Conservation (phyloP, 2,113 vertebrate genomes). For the Siniperca chuatsi region DNA sequence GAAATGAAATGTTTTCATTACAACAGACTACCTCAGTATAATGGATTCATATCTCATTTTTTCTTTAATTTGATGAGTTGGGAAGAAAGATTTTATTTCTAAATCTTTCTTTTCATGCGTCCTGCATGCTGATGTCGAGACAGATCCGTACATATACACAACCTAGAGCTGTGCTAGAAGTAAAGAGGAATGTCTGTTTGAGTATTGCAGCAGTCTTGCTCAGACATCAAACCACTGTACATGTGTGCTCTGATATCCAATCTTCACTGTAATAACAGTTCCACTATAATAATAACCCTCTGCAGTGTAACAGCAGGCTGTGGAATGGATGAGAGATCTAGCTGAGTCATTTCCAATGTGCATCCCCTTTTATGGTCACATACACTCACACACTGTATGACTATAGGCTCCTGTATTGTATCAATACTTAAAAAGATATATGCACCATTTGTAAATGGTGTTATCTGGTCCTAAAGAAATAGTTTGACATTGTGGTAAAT, state of each 20-base stretch:
- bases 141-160: neutral
- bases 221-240: slow-evolving; percentile 31
- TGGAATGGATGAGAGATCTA: slow-evolving; percentile 1
- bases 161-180: neutral
- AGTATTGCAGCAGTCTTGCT: slow-evolving; percentile 24
- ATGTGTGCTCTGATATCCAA: slow-evolving; percentile 33
- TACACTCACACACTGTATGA: neutral
- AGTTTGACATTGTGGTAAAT: neutral
- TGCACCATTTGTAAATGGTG: neutral
- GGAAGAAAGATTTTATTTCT: slow-evolving; percentile 3
- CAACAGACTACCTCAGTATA: neutral
- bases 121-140: neutral
- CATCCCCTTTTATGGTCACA: slow-evolving; percentile 9
- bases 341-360: slow-evolving; percentile 20
- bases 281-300: slow-evolving; percentile 39
- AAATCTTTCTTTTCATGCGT: slow-evolving; percentile 16
- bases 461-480: neutral
- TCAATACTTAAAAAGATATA: neutral
- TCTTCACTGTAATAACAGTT: slow-evolving; percentile 41
- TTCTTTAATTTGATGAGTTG: slow-evolving; percentile 4
- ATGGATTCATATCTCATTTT: slow-evolving; percentile 4
- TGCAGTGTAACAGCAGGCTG: slow-evolving; percentile 30
- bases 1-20: slow-evolving; percentile 9
- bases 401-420: neutral
- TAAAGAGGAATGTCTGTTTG: neutral